Percentiles rank a stretch among this genome's conserved stretches.
These are phyloP conservation scores for Chelon auratus DNA, from an alignment of 2,797 vertebrate genomes.

Conservation along the genomic window DNA sequence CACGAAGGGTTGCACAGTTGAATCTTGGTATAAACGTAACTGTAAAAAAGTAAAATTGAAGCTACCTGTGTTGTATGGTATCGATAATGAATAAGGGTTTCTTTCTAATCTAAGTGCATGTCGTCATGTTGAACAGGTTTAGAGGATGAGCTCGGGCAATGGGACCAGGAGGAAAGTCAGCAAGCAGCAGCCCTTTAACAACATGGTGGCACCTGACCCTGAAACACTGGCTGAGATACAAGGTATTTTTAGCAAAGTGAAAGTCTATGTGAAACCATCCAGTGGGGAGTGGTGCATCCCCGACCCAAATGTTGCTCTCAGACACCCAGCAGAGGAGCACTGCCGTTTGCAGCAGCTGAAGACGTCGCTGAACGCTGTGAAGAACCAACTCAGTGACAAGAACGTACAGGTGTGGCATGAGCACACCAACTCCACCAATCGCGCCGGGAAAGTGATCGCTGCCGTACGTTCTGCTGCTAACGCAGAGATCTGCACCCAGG, in stretches of 20 bases:
- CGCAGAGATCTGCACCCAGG: conserved; percentile 96
- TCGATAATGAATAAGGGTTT: conserved; percentile 8
- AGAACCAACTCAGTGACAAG: conserved; percentile 94
- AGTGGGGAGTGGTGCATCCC: conserved; percentile 88
- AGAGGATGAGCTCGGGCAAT: conserved; percentile 77
- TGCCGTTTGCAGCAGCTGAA: conserved; percentile 87
- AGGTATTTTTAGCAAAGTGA: conserved; percentile 89
- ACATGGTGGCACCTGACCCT: conserved; percentile 71
- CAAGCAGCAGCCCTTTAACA: conserved; percentile 48
- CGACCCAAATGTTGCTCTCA: conserved; percentile 81
- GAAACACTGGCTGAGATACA: conserved; percentile 84
- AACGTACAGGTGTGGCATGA: conserved; percentile 93
- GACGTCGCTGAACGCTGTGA: conserved; percentile 90
- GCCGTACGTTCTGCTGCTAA: conserved; percentile 87
- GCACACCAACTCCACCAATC: conserved; percentile 95
- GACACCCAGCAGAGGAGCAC: conserved; percentile 75
- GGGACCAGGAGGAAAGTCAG: conserved; percentile 69
- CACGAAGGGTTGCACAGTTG: conserved; percentile 28
- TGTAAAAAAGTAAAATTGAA: conserved; percentile 33
- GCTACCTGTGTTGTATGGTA: conserved; percentile 3
- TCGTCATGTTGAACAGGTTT: conserved; percentile 47
- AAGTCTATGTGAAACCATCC: conserved; percentile 85
- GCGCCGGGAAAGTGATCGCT: conserved; percentile 90
- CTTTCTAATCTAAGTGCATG: conserved; percentile 13
- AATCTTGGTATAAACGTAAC: conserved; percentile 23